A percentile compares a stretch with the other conserved stretches of the same genome.
These are phyloP conservation scores for Mirza zaza DNA, from an alignment of 2,113 vertebrate species.

Conservation along the genomic window DNA sequence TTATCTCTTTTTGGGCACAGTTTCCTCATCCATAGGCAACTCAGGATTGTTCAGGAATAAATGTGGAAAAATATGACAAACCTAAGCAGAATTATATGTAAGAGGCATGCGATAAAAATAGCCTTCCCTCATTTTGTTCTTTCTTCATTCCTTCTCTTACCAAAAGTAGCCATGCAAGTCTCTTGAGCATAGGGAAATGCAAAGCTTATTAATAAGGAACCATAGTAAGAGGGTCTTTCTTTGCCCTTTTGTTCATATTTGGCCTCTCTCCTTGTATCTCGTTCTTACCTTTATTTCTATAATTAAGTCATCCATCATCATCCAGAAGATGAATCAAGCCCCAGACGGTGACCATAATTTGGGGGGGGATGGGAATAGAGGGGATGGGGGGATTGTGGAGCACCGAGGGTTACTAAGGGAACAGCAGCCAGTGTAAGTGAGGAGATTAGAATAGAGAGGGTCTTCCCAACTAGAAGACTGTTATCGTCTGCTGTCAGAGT, in stretches of 20 bases:
- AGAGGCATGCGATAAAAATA: neutral
- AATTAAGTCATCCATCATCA: constrained; percentile 72
- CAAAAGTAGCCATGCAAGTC: neutral
- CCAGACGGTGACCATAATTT: neutral
- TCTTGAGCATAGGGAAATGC: neutral
- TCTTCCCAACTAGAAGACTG: neutral
- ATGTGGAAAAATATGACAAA: neutral
- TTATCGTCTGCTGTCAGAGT: neutral
- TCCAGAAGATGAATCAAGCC: constrained; percentile 41
- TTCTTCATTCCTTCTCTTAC: neutral
- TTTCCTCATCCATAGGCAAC: neutral
- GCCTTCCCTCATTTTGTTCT: neutral
- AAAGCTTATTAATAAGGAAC: neutral
- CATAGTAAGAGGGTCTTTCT: neutral
- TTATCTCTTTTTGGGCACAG: neutral
- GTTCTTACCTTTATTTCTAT: constrained; percentile 40
- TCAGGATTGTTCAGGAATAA: neutral
- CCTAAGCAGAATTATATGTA: neutral
- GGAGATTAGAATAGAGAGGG: neutral
- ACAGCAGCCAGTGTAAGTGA: neutral
- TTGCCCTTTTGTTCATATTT: constrained; percentile 24
- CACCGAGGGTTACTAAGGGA: neutral
- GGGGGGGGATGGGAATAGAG: neutral
- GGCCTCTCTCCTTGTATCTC: neutral
- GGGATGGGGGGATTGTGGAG: too few relatives aligned